phyloP scores from a whole-genome alignment of 2,888 invertebrate genomes.

The Calliopum simillimum region DNA sequence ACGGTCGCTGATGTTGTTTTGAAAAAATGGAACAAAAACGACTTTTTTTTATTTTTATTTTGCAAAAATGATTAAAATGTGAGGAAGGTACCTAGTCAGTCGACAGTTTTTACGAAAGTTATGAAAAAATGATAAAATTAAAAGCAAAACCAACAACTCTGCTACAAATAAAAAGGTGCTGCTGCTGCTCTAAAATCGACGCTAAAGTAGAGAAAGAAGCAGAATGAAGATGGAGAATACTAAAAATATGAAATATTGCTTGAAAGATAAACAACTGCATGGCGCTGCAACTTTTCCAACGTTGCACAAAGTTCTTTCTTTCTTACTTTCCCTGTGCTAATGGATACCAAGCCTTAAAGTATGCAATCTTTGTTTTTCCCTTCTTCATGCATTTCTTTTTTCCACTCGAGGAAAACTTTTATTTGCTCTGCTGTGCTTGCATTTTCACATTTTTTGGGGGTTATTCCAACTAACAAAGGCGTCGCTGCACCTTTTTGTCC shows the following conservation, averaged over 20 bases:
- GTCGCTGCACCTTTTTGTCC: too few species aligned
- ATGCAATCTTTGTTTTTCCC: conserved; percentile 1
- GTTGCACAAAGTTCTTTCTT: too few species aligned
- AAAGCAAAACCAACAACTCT: neutral
- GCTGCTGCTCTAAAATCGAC: conserved; percentile 5
- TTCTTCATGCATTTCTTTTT: neutral
- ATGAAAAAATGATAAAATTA: conserved; percentile 19
- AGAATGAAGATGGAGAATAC: neutral
- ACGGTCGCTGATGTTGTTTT: too few species aligned
- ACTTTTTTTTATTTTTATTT: too few species aligned
- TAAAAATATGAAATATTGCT: conserved; percentile 21
- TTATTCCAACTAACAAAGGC: too few species aligned
- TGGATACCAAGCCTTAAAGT: conserved; percentile 5
- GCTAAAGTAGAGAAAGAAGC: neutral
- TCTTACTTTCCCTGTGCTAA: neutral
- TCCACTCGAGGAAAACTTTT: conserved; percentile 3
- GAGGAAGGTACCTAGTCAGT: too few species aligned
- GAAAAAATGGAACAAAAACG: too few species aligned
- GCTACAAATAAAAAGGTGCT: neutral
- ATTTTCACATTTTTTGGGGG: neutral
- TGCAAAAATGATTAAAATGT: too few species aligned
- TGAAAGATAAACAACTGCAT: conserved; percentile 14
- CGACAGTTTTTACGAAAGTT: neutral
- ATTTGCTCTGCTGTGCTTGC: neutral
- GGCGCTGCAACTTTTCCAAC: neutral